These are phyloP conservation scores for Sussaba pulchella DNA, from an alignment of 2,888 invertebrate genomes.

Conservation along the genomic window DNA sequence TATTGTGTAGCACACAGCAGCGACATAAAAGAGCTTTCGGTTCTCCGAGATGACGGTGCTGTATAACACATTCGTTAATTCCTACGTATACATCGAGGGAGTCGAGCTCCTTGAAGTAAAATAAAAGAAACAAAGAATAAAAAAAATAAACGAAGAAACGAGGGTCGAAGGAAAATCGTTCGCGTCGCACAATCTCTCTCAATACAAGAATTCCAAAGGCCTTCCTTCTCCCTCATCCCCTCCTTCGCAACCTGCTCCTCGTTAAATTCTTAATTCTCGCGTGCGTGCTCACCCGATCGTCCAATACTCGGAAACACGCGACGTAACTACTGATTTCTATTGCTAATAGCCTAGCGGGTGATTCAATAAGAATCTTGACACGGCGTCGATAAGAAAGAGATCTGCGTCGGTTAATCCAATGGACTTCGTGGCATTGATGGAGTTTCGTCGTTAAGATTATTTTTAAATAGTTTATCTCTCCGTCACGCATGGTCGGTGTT, in stretches of 20 bases:
- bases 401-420: not conserved
- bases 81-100: constrained; percentile 52
- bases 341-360: constrained; percentile 20
- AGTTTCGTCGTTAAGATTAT: not conserved
- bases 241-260: constrained; percentile 9
- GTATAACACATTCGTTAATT: constrained; percentile 63
- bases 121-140: constrained; percentile 36
- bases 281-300: constrained; percentile 44
- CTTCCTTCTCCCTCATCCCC: constrained; percentile 9
- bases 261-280: constrained; percentile 61
- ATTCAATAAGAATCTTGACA: not conserved
- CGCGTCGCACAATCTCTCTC: constrained; percentile 45
- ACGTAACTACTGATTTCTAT: constrained; percentile 24
- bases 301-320: constrained; percentile 56
- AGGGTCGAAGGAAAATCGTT: constrained; percentile 26
- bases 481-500: no score
- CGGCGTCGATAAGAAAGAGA: not conserved
- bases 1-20: constrained; percentile 16
- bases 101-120: constrained; percentile 35
- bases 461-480: not conserved
- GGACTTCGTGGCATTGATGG: not conserved
- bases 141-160: constrained; percentile 31
- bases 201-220: constrained; percentile 53
- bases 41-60: constrained; percentile 29
- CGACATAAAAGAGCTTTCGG: constrained; percentile 42